Percentiles rank a stretch among this genome's conserved stretches.
Evolutionary conservation across 1,140 invertebrate species (phyloP).

Genomic region (Drosophila melanica): DNA sequence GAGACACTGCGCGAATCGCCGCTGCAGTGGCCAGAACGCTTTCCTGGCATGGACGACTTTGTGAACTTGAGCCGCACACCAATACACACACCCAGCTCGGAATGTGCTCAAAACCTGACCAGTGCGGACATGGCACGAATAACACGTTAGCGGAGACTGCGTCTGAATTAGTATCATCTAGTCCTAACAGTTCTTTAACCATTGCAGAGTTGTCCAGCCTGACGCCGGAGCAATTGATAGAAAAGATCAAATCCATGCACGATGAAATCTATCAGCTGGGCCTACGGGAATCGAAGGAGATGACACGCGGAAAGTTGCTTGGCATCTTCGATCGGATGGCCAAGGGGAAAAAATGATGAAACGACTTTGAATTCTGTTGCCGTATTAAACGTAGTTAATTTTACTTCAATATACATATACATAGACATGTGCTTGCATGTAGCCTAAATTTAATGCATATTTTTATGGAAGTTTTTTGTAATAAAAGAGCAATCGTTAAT

Average conservation of each 20-base stretch:
- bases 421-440: slow-evolving; percentile 16
- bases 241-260: slow-evolving; percentile 96
- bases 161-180: not conserved
- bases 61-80: slow-evolving; percentile 85
- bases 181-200: not conserved
- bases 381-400: slow-evolving; percentile 27
- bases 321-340: slow-evolving; percentile 89
- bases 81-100: slow-evolving; percentile 85
- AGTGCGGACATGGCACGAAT: slow-evolving; percentile 89
- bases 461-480: slow-evolving; percentile 24
- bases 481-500: slow-evolving; percentile 23
- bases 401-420: slow-evolving; percentile 5
- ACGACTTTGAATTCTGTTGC: slow-evolving; percentile 4
- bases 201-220: slow-evolving; percentile 92
- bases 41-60: slow-evolving; percentile 91
- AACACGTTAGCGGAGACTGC: slow-evolving; percentile 86
- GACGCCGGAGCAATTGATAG: slow-evolving; percentile 91
- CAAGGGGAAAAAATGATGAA: slow-evolving; percentile 22
- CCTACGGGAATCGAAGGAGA: slow-evolving; percentile 97
- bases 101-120: slow-evolving; percentile 87
- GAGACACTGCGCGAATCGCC: slow-evolving; percentile 96
- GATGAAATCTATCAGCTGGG: slow-evolving; percentile 97
- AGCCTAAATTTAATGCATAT: slow-evolving; percentile 20
- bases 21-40: slow-evolving; percentile 97
- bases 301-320: slow-evolving; percentile 97